These are phyloP conservation scores for Gerosis bhagava DNA, from an alignment of 2,888 invertebrate genomes.

Conservation along the genomic window DNA sequence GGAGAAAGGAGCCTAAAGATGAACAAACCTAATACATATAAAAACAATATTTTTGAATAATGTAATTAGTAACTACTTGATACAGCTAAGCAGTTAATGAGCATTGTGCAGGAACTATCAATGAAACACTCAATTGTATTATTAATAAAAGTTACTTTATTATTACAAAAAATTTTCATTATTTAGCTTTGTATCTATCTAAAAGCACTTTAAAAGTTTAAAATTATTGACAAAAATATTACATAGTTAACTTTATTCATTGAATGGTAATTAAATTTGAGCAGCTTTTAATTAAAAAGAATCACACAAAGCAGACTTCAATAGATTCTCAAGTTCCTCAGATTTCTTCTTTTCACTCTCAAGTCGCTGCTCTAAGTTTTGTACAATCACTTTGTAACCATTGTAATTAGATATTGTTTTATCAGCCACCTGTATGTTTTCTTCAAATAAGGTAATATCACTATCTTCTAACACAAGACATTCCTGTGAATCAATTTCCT, in stretches of 20 bases:
- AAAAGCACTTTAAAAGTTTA: no score
- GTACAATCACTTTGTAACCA: slow-evolving; percentile 59
- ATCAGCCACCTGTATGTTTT: slow-evolving; percentile 57
- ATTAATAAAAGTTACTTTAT: no score
- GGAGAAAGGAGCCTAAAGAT: no score
- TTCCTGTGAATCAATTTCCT: slow-evolving; percentile 59
- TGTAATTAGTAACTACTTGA: no score
- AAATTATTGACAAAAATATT: neutral
- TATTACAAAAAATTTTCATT: no score
- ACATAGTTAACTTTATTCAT: neutral
- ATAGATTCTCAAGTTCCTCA: slow-evolving; percentile 68
- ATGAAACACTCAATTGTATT: no score
- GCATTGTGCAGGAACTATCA: no score
- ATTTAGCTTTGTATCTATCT: no score
- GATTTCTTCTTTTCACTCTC: slow-evolving; percentile 70
- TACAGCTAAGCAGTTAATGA: no score
- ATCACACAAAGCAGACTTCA: slow-evolving; percentile 54
- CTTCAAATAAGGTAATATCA: slow-evolving; percentile 60
- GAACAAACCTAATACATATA: no score
- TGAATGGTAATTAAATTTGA: neutral
- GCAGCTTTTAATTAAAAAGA: neutral
- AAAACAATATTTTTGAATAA: no score
- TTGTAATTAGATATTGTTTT: slow-evolving; percentile 55
- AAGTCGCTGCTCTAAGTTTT: slow-evolving; percentile 72
- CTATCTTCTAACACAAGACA: slow-evolving; percentile 68